Evolutionary conservation across 2,113 vertebrate species (phyloP), one percentile per base, ranked within the genome.

Genomic region (Megaleporinus macrocephalus): DNA sequence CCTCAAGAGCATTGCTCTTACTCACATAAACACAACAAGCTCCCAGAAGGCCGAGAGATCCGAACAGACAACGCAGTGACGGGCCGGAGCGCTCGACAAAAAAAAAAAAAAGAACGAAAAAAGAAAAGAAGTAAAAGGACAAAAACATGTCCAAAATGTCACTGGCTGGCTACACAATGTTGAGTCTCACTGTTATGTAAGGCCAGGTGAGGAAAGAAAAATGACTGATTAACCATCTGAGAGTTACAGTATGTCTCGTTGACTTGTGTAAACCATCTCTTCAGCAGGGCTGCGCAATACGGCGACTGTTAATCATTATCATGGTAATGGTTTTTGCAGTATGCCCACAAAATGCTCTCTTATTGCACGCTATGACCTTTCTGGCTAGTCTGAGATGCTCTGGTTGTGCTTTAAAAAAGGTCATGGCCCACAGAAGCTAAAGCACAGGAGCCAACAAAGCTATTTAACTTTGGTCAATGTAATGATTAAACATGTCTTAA

Each of bases 1-100:
- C 88, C 90, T 87, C 79, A 86, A 88, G 89, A 91, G 88, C 90
- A 90, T 90, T 89, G 87, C 89, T 87, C 87, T 87, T 86, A 88
- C 88, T 89, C 88, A 88, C 84, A 92, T 83, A 91, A 91, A 93
- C 90, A 91, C 66, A 83, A 49, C 74, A 27, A 78, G 26, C 16
- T 82, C 80, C 80, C 73, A 76, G 73, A 76, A 82, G 73, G 36
- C 44, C 29, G 36, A 69, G 80, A 69, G 57, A 76, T 82, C 30
- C 51, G 68, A 82, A 82, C 24, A 76, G 62, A 76, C 33, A 70
- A 41, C 49, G 53, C 66, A 57, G 49, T 55, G 55, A 68, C 68
- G 73, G 47, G 51, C 5, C n/a, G 27, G 29, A 13, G 47, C 49
- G n/a, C 22, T 53, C 33, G 30, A 33, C 16, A 73, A 55, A 73